Conservation (phyloP, 2,888 invertebrate genomes). For the Ornithoptera alexandrae region DNA sequence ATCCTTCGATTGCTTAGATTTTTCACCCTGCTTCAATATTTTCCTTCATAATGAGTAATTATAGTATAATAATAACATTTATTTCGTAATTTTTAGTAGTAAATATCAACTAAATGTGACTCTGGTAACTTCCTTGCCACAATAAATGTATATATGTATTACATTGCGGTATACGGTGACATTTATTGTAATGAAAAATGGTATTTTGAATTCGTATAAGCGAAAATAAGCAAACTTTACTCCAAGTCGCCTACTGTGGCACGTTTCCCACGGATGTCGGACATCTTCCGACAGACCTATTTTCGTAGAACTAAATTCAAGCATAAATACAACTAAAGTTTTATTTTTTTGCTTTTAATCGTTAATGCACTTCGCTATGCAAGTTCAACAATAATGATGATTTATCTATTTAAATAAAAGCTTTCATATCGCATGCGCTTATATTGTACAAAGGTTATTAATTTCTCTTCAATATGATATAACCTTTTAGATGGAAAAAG, state of each 20-base stretch:
- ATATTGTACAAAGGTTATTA: not conserved
- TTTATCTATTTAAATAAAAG: not conserved
- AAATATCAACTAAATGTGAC: not conserved
- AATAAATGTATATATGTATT: not conserved
- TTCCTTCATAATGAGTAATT: not conserved
- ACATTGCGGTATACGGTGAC: not conserved
- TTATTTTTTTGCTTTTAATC: not conserved
- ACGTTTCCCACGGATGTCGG: conserved; percentile 15
- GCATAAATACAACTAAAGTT: not conserved
- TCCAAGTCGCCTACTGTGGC: conserved; percentile 14
- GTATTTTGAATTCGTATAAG: not conserved
- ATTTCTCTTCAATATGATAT: not conserved
- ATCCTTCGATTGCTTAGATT: no score
- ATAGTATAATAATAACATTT: not conserved
- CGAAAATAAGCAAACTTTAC: conserved; percentile 11
- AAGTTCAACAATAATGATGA: not conserved
- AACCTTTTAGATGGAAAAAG: not conserved
- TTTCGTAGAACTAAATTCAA: conserved; percentile 3
- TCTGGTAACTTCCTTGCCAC: not conserved
- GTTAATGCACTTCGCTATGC: no score
- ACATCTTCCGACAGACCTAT: conserved; percentile 19
- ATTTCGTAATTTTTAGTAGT: not conserved
- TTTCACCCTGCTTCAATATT: not conserved
- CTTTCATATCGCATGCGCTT: not conserved
- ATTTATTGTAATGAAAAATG: not conserved